Percentiles rank a stretch among this genome's conserved stretches.
Conservation (phyloP, 2,797 vertebrate species). For the Neosilurus mollespiculum region DNA sequence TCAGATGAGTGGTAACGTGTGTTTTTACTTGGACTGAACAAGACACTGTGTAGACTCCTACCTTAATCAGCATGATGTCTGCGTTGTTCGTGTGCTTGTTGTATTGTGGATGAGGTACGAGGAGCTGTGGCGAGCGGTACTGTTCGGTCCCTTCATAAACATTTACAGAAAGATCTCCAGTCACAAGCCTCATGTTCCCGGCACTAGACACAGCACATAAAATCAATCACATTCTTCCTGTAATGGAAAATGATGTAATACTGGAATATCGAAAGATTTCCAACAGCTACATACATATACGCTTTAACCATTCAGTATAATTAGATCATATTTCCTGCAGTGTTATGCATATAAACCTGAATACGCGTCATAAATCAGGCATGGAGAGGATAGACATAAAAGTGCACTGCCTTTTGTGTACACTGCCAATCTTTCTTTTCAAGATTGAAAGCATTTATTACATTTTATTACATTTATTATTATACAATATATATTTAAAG, state of each 20-base stretch:
- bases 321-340: conserved; percentile 3
- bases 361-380: background rate
- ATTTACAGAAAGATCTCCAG: conserved; percentile 75
- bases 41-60: conserved; percentile 43
- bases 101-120: conserved; percentile 76
- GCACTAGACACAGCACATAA: conserved; percentile 58
- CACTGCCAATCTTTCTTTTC: background rate
- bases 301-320: background rate
- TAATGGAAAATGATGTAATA: background rate
- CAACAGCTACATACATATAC: background rate
- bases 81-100: conserved; percentile 69
- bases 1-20: no score
- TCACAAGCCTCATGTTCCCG: conserved; percentile 72
- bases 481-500: background rate
- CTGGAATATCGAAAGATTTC: background rate
- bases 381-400: background rate
- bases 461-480: background rate
- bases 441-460: conserved; percentile 15
- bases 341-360: conserved; percentile 1
- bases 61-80: conserved; percentile 85
- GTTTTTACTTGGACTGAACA: background rate
- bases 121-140: conserved; percentile 66
- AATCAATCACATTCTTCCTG: background rate
- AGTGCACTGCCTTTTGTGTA: background rate
- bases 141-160: conserved; percentile 81